A percentile compares a stretch with the other conserved stretches of the same genome.
phyloP scores from a whole-genome alignment of 2,797 vertebrate genomes.

The Halcyon leucocephala region DNA sequence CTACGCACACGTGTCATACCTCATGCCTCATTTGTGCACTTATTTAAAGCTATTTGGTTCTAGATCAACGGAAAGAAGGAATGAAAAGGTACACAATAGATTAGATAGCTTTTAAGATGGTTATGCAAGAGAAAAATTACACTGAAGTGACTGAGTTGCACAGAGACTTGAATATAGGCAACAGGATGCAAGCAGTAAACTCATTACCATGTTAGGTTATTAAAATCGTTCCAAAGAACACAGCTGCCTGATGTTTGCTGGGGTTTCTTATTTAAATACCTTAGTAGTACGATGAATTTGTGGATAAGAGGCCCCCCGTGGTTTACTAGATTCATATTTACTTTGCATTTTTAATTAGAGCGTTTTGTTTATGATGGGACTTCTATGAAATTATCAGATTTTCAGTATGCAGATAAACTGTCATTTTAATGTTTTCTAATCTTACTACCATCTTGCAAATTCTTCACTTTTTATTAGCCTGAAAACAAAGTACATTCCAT shows the following conservation, averaged over 20 bases:
- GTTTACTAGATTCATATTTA: background rate
- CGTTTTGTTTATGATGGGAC: background rate
- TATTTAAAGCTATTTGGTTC: background rate
- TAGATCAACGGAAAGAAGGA: background rate
- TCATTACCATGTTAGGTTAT: background rate
- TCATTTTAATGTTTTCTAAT: background rate
- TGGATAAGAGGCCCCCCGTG: background rate
- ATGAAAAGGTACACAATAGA: background rate
- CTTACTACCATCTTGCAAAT: background rate
- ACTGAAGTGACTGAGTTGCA: background rate
- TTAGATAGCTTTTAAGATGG: background rate
- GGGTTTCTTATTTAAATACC: background rate
- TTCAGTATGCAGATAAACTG: background rate
- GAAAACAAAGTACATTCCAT: background rate
- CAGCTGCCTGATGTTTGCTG: background rate
- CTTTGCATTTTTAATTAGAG: constrained; percentile 14
- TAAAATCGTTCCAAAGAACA: background rate
- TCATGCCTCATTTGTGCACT: background rate
- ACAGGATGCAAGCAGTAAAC: background rate
- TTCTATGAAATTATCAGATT: background rate
- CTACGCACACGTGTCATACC: background rate
- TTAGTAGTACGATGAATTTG: background rate
- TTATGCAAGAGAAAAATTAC: background rate
- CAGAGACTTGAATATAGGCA: background rate
- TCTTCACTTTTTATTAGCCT: background rate